These are phyloP conservation scores for Lerista edwardsae DNA, from an alignment of 2,797 vertebrate species.

Conservation along the genomic window DNA sequence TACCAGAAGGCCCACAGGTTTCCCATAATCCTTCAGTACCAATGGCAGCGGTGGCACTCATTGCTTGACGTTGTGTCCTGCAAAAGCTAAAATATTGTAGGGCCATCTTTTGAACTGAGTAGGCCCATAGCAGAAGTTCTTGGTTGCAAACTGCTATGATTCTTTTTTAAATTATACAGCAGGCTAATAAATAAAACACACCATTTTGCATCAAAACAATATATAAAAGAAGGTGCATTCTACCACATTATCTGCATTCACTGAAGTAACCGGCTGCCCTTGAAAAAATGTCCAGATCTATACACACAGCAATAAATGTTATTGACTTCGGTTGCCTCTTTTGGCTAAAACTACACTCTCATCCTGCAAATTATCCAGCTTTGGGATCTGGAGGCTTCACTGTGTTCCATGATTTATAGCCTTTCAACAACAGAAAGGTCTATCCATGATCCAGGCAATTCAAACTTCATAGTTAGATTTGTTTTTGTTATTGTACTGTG, in stretches of 20 bases:
- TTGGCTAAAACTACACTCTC: constrained; percentile 59
- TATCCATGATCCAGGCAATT: constrained; percentile 54
- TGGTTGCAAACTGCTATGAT: not conserved
- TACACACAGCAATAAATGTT: constrained; percentile 64
- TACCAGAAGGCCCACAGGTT: too few relatives aligned
- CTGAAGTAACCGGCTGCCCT: constrained; percentile 39
- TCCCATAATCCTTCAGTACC: too few relatives aligned
- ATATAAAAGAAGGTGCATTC: constrained; percentile 56
- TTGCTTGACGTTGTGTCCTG: too few relatives aligned
- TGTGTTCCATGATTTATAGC: constrained; percentile 68
- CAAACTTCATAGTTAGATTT: constrained; percentile 69
- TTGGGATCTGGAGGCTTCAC: constrained; percentile 52
- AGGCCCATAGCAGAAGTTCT: too few relatives aligned
- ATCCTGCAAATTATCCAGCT: constrained; percentile 56
- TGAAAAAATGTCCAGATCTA: constrained; percentile 48
- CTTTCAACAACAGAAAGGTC: constrained; percentile 71
- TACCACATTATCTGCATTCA: constrained; percentile 40
- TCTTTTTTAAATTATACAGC: not conserved
- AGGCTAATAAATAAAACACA: constrained; percentile 25
- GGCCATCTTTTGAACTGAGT: too few relatives aligned
- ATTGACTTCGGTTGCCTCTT: constrained; percentile 63
- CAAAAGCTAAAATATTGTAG: too few relatives aligned
- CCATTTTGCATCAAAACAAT: constrained; percentile 33
- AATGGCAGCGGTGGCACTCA: too few relatives aligned
- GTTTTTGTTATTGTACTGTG: constrained; percentile 55